A percentile compares a stretch with the other conserved stretches of the same genome.
phyloP scores from a whole-genome alignment of 2,888 invertebrate species.

The Muscina levida region DNA sequence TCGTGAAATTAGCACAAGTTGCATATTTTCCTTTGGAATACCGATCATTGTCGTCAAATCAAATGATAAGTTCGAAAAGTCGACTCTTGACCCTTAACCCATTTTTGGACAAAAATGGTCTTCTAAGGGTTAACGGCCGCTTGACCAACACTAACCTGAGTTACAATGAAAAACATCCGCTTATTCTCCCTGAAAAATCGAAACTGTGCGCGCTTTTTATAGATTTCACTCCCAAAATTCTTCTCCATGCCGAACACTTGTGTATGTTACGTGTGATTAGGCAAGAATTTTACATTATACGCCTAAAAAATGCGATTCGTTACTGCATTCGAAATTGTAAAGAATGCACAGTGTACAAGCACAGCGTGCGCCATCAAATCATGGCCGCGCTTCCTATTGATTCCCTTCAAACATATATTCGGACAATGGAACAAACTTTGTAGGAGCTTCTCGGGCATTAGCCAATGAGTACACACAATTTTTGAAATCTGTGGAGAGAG shows the following conservation, averaged over 20 bases:
- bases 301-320: background rate
- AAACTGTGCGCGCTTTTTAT: background rate
- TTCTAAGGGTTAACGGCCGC: background rate
- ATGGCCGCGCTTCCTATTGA: too few species aligned
- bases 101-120: background rate
- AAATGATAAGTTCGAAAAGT: too few species aligned
- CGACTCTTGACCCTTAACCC: background rate
- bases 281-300: background rate
- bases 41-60: background rate
- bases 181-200: background rate
- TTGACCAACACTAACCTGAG: too few species aligned
- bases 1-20: background rate
- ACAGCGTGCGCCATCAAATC: background rate
- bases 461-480: background rate
- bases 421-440: background rate
- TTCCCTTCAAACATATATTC: background rate
- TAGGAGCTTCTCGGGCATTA: background rate
- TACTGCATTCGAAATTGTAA: background rate
- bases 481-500: background rate
- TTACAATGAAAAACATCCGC: background rate
- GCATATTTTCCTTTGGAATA: background rate
- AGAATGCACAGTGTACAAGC: background rate
- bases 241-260: background rate
- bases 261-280: background rate
- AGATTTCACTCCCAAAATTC: background rate